Conservation (phyloP, 1,140 invertebrate species). For the Neelides sp. region DNA sequence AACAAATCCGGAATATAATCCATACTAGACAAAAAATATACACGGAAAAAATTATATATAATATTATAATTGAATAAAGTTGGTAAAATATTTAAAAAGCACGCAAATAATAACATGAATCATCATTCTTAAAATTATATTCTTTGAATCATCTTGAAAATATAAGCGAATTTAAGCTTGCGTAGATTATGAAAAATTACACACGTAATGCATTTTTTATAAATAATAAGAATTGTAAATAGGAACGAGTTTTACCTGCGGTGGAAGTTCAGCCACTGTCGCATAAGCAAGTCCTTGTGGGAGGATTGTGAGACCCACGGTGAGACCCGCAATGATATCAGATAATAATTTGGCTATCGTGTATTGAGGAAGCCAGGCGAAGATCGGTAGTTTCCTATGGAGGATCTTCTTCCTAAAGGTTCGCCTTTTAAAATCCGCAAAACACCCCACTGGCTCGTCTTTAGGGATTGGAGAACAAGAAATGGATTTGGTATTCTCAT, state of each 20-base stretch:
- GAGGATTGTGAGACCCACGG: conserved; percentile 75
- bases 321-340: conserved; percentile 35
- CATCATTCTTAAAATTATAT: neutral
- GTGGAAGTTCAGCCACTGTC: conserved; percentile 61
- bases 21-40: conserved; percentile 45
- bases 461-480: neutral
- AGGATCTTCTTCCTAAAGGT: conserved; percentile 44
- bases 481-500: neutral
- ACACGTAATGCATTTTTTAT: conserved; percentile 41
- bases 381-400: conserved; percentile 47
- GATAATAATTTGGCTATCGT: conserved; percentile 31
- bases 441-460: conserved; percentile 32
- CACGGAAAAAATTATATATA: conserved; percentile 1
- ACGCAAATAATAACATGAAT: neutral
- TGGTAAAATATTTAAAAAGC: neutral
- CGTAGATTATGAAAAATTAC: conserved; percentile 37
- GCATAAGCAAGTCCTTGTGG: conserved; percentile 79
- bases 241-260: conserved; percentile 55
- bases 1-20: conserved; percentile 79
- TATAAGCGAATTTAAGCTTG: conserved; percentile 13
- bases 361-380: conserved; percentile 51
- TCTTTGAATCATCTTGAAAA: neutral
- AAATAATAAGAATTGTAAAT: conserved; percentile 17
- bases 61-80: neutral
- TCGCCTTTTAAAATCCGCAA: conserved; percentile 35